Base-by-base conservation (phyloP, 2,888 invertebrate genomes). In the Dinocampus coccinellae region DNA sequence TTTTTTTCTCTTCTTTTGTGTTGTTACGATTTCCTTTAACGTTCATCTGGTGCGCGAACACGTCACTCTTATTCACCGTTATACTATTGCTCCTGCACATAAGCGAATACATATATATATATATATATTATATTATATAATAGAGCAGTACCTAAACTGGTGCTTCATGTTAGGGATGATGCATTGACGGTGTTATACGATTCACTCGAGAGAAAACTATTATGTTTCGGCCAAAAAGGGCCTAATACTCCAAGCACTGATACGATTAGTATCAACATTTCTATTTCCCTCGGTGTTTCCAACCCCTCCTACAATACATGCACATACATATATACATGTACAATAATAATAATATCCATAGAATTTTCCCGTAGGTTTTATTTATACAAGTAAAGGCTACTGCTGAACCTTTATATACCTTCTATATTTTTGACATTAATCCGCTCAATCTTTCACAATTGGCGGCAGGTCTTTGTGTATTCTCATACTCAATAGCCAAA, bases 251-350 rank as follows among this genome's bases (percentile, higher is more conserved):
- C 63, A 47, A 39, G 57, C 39, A 57, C 36, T 66, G 72, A 76
- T 76, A 65, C 71, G 74, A 76, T 77, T 75, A 75, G 72, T 65
- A 75, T 74, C 66, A 72, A 64, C 72, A 58, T 53, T 61, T 73
- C 68, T 65, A 69, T 73, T 39, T 47, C 60, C 33, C 63, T n/a
- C 67, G 55, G 58, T 55, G 42, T 13, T 65, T 22, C n/a, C 34
- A 29, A 55, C 22, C 36, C 55, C 24, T 34, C 55, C 22, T 4
- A 16, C 4, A 20, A 47, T 47, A 47, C 16, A 20, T 47, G 16
- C n/a, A n/a, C 4, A 47, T 16, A n/a, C 2, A 16, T 13, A 13
- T 47, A 47, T 58, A 24, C 42, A 16, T 33, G 20, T 29, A 16
- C 33, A 22, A 6, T 13, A 42, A 20, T 2, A 24, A n/a, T n/a